Base-by-base conservation (phyloP, 2,888 invertebrate genomes). In the Thelaira solivaga region DNA sequence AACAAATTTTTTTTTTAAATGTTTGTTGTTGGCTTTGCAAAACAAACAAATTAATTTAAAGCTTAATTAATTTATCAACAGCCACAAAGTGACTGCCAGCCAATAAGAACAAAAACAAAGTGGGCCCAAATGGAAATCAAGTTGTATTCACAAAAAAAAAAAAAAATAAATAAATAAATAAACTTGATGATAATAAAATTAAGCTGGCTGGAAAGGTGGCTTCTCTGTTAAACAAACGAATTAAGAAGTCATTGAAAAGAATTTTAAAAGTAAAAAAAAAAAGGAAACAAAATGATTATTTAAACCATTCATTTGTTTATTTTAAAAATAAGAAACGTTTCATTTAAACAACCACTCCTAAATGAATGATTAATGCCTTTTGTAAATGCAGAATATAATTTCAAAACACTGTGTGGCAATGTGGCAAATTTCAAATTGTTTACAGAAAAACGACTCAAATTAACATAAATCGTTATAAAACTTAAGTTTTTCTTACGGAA, bases 301-400 rank as follows among this genome's bases (percentile, higher is more conserved):
- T 43, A 5, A 34, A 13, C 6, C n/a, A 18, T 36, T 39, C 6
- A 67, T 43, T 43, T 29, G 29, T n/a, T 39, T 20, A 47, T 47
- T 47, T 11, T 26, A 22, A 34, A n/a, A 22, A 13, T 16, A 13
- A 13, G 39, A 18, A 68, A 57, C 2, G 3, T 26, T 18, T 18
- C 47, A 61, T n/a, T 16, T 13, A 18, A 53, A 53, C 24, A 6
- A 62, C 73, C 68, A 69, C 77, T 73, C 77, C 77, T 69, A 69
- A 78, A 59, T 65, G 51, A 69, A 69, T 78, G 77, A 74, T 78
- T 78, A 73, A 78, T 73, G 73, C 69, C 77, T 78, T 78, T 43
- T 64, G 57, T 51, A 41, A 39, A 73, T 31, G n/a, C 16, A 18
- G 8, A 11, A 55, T 5, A 29, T 10, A 49, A 49, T 29, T 47